Evolutionary conservation across 2,113 vertebrate genomes (phyloP).

Genomic region (Rhipidura dahli): DNA sequence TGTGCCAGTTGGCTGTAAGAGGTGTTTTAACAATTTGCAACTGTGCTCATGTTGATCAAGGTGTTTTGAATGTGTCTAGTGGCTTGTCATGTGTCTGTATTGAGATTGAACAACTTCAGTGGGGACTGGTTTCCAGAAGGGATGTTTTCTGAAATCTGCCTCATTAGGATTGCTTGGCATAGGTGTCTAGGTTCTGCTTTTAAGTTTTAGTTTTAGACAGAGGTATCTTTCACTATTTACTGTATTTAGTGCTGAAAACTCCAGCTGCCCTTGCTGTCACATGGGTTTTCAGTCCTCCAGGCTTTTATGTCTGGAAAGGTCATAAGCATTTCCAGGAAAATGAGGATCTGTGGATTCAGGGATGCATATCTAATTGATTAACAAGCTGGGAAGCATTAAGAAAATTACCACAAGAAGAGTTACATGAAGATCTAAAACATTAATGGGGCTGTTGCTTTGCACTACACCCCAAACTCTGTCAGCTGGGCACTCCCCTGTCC

Average conservation of each 20-base stretch:
- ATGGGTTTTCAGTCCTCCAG: background rate
- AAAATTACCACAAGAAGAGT: background rate
- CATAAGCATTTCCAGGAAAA: background rate
- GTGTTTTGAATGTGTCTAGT: background rate
- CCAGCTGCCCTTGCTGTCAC: background rate
- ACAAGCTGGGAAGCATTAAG: background rate
- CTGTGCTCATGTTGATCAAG: background rate
- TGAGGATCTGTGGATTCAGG: background rate
- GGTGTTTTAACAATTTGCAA: background rate
- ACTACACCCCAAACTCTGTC: background rate
- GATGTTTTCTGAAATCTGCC: background rate
- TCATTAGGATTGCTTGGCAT: background rate
- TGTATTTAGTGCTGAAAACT: background rate
- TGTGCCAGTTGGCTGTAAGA: background rate
- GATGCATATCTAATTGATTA: background rate
- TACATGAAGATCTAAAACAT: background rate
- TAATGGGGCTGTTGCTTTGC: background rate
- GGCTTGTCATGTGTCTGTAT: background rate
- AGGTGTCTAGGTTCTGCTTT: background rate
- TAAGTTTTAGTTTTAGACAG: background rate
- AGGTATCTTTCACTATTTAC: background rate
- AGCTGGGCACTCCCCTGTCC: background rate
- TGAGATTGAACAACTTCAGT: fast-evolving
- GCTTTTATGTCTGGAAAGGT: background rate
- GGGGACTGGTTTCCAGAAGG: background rate